Base-by-base conservation (phyloP, 1,140 invertebrate genomes). In the Calliopsis andreniformis region DNA sequence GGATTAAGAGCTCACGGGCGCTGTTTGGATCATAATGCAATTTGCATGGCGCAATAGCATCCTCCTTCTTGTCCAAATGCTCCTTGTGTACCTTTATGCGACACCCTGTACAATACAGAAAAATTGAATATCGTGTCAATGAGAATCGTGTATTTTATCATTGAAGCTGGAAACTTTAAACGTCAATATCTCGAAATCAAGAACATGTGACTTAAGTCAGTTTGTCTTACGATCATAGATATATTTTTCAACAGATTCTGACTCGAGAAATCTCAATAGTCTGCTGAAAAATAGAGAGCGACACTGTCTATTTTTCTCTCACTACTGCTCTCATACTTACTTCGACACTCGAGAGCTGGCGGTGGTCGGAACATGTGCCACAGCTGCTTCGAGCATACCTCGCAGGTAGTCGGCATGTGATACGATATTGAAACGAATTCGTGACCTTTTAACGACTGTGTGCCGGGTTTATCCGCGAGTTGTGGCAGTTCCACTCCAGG, bases 281-380 rank as follows among this genome's bases (percentile, higher is more conserved):
- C n/a, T n/a, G n/a, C n/a, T n/a, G n/a, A n/a, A n/a, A n/a, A n/a
- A n/a, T n/a, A n/a, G n/a, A n/a, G n/a, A n/a, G n/a, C n/a, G n/a
- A n/a, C n/a, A n/a, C n/a, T n/a, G n/a, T n/a, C n/a, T n/a, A n/a
- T n/a, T n/a, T n/a, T n/a, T n/a, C n/a, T n/a, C n/a, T n/a, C n/a
- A n/a, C n/a, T 30, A 0, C 16, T 5, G 35, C 1, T 35, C 20
- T 23, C 12, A 3, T 80, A 94, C 95, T 94, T 93, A 98, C 97
- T 93, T 94, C 97, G 95, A 93, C 98, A 99, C 93, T 99, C 98
- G 76, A 99, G 94, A 62, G 98, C 98, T 79, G 97, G 96, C 58
- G 98, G 98, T 72, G 98, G 98, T 89, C 98, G 95, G 90, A 99
- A 97, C 95, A 99, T 97, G 91, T 99, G 96, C 97, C 98, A 99